Conservation (phyloP, 2,113 vertebrate species). For the Origma solitaria region DNA sequence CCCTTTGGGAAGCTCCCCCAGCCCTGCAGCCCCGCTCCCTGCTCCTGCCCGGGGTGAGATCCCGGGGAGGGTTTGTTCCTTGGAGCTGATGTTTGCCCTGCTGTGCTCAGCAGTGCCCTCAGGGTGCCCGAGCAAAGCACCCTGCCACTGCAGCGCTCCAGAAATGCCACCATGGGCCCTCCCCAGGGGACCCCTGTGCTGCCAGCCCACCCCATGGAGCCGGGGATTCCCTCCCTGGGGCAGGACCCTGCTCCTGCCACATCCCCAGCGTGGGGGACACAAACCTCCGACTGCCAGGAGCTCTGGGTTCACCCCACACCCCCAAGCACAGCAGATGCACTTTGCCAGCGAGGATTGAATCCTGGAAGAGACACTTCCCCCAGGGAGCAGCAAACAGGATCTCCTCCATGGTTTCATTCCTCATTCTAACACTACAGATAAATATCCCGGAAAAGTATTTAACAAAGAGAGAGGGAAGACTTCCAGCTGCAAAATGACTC, state of each 20-base stretch:
- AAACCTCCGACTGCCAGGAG: too few relatives aligned
- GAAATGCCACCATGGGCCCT: neutral
- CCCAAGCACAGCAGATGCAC: neutral
- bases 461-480: neutral
- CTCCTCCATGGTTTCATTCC: neutral
- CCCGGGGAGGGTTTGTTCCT: neutral
- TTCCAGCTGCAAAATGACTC: neutral
- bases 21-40: neutral
- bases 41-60: neutral
- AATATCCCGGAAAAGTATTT: neutral
- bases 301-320: too few relatives aligned
- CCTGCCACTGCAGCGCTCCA: too few relatives aligned
- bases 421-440: neutral
- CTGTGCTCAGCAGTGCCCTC: neutral
- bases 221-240: neutral
- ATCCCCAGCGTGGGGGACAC: too few relatives aligned
- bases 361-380: neutral
- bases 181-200: too few relatives aligned
- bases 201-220: rapidly evolving
- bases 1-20: neutral
- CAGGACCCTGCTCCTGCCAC: neutral
- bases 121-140: neutral
- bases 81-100: rapidly evolving
- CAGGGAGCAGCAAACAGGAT: neutral
- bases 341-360: neutral